phyloP scores from a whole-genome alignment of 1,140 invertebrate species.

The Drosophila kikkawai region DNA sequence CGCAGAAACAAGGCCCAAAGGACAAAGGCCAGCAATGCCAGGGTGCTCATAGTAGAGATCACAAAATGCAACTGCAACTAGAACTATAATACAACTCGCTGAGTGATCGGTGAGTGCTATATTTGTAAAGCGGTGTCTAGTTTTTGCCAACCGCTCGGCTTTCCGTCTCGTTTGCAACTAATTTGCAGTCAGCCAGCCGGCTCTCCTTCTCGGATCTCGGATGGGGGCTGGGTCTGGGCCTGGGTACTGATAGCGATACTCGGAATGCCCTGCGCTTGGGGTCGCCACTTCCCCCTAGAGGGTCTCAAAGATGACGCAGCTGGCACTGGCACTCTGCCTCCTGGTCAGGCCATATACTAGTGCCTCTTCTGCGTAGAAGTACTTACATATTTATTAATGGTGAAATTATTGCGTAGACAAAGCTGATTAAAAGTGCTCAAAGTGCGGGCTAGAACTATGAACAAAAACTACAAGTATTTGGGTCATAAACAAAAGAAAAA shows the following conservation, averaged over 20 bases:
- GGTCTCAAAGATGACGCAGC: neutral
- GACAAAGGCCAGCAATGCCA: constrained; percentile 70
- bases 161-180: constrained; percentile 39
- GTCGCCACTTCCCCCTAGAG: neutral
- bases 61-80: neutral
- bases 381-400: neutral
- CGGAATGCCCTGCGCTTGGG: constrained; percentile 25
- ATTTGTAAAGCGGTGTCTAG: neutral
- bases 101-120: neutral
- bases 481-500: constrained; percentile 8
- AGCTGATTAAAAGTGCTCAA: constrained; percentile 15
- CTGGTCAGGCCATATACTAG: too few species aligned
- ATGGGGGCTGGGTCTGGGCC: constrained; percentile 1
- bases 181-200: constrained; percentile 6
- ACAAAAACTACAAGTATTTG: neutral
- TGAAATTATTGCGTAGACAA: constrained; percentile 7
- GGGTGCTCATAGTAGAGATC: constrained; percentile 54
- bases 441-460: neutral
- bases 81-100: constrained; percentile 2
- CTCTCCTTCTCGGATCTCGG: constrained; percentile 7
- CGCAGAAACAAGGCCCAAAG: constrained; percentile 76
- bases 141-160: constrained; percentile 39
- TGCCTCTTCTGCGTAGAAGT: neutral
- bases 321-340: neutral
- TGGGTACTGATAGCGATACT: constrained; percentile 4